Evolutionary conservation across 2,797 vertebrate genomes (phyloP).

Genomic region (Thaleichthys pacificus): DNA sequence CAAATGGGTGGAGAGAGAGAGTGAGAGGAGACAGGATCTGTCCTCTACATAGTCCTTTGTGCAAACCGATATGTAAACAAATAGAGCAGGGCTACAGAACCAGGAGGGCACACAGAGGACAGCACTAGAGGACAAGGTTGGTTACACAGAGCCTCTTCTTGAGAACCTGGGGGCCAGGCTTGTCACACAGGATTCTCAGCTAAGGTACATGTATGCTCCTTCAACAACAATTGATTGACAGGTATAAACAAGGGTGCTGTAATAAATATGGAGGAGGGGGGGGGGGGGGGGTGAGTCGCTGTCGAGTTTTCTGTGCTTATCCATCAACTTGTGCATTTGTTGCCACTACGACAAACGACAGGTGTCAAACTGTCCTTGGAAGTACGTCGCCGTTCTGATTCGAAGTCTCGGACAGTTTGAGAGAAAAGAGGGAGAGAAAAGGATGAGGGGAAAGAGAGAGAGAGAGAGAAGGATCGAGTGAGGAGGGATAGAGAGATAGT

Average conservation of each 20-base stretch:
- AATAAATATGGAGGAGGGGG: constrained; percentile 41
- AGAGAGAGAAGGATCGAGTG: too few relatives aligned
- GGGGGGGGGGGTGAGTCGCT: constrained; percentile 38
- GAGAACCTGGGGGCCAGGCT: too few relatives aligned
- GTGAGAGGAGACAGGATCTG: constrained; percentile 52
- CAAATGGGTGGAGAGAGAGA: constrained; percentile 13
- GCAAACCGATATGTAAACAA: constrained; percentile 76
- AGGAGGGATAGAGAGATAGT: background rate
- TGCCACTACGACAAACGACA: constrained; percentile 59
- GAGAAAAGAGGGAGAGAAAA: background rate
- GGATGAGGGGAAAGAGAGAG: too few relatives aligned
- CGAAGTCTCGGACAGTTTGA: background rate
- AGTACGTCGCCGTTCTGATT: constrained; percentile 44
- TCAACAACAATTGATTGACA: constrained; percentile 53
- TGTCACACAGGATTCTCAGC: too few relatives aligned
- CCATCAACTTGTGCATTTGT: constrained; percentile 51
- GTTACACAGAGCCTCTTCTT: too few relatives aligned
- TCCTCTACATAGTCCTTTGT: constrained; percentile 64
- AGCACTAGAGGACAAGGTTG: background rate
- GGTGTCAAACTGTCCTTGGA: constrained; percentile 65
- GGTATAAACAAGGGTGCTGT: constrained; percentile 45
- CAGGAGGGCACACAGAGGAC: constrained; percentile 11
- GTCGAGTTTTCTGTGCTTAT: constrained; percentile 71
- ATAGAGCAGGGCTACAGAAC: constrained; percentile 33
- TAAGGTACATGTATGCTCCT: constrained; percentile 52